Percentiles rank a stretch among this genome's conserved stretches.
Evolutionary conservation across 1,140 invertebrate species (phyloP).

Genomic region (Brachionus koreanus): DNA sequence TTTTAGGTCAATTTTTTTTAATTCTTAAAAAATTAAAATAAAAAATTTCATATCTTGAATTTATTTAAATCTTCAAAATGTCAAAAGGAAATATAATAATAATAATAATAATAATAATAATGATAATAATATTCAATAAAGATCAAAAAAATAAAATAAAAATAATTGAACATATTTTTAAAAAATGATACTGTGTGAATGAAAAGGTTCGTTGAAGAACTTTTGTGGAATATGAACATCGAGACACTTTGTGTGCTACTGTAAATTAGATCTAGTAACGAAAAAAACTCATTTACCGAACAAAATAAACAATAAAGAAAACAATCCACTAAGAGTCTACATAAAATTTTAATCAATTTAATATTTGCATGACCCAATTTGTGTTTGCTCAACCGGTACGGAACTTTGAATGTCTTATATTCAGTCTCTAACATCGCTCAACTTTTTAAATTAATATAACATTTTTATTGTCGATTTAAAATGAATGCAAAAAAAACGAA

Average conservation of each 20-base stretch:
- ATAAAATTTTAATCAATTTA: not conserved
- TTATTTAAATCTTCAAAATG: constrained; percentile 5
- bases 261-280: not conserved
- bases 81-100: not conserved
- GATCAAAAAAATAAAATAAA: not conserved
- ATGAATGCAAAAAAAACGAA: not conserved
- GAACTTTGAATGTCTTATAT: not conserved
- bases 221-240: not conserved
- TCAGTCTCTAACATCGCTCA: not conserved
- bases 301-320: not conserved
- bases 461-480: not conserved
- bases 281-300: not conserved
- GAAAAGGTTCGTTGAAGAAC: not conserved
- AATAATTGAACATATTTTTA: not conserved
- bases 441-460: not conserved
- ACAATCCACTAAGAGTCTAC: not conserved
- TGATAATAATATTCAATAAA: not conserved
- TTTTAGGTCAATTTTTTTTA: not conserved
- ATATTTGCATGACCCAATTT: not conserved
- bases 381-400: not conserved
- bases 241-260: not conserved
- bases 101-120: not conserved
- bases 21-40: not conserved
- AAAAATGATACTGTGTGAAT: constrained; percentile 2
- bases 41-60: not conserved